These are phyloP conservation scores for Halictus rubicundus DNA, from an alignment of 1,140 invertebrate species.

Conservation along the genomic window DNA sequence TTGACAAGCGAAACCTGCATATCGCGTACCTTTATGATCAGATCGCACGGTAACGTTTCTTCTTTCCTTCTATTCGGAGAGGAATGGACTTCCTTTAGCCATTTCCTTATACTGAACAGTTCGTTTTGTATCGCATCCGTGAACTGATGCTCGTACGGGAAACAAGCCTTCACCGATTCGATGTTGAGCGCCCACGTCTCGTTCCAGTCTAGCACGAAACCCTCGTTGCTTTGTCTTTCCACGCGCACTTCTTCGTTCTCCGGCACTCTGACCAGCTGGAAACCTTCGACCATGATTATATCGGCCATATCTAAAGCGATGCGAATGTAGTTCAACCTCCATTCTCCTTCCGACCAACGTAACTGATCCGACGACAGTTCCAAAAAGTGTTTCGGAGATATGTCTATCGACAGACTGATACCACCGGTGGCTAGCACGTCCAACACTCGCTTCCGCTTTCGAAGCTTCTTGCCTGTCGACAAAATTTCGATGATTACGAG, in stretches of 20 bases:
- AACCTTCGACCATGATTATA: slow-evolving; percentile 88
- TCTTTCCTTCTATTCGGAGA: slow-evolving; percentile 65
- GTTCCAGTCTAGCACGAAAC: slow-evolving; percentile 86
- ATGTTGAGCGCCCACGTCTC: slow-evolving; percentile 87
- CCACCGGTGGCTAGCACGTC: slow-evolving; percentile 75
- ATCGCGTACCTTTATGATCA: slow-evolving; percentile 91
- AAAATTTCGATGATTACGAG: background rate
- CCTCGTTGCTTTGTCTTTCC: slow-evolving; percentile 87
- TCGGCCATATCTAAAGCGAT: slow-evolving; percentile 87
- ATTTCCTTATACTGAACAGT: slow-evolving; percentile 94
- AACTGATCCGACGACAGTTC: slow-evolving; percentile 76
- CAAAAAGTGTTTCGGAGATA: slow-evolving; percentile 75
- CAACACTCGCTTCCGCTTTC: slow-evolving; percentile 60
- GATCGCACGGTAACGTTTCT: slow-evolving; percentile 90
- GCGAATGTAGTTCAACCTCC: slow-evolving; percentile 74
- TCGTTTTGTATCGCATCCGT: slow-evolving; percentile 96
- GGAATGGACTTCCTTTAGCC: slow-evolving; percentile 89
- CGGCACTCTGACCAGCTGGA: slow-evolving; percentile 82
- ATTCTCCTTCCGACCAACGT: slow-evolving; percentile 75
- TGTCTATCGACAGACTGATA: slow-evolving; percentile 74
- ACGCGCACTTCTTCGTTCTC: slow-evolving; percentile 84
- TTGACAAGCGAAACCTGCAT: slow-evolving; percentile 4
- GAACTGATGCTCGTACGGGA: slow-evolving; percentile 97
- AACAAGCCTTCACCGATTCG: slow-evolving; percentile 87
- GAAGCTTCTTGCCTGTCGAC: slow-evolving; percentile 36